Conservation (phyloP, 2,888 invertebrate species). For the Plebejus melissa region DNA sequence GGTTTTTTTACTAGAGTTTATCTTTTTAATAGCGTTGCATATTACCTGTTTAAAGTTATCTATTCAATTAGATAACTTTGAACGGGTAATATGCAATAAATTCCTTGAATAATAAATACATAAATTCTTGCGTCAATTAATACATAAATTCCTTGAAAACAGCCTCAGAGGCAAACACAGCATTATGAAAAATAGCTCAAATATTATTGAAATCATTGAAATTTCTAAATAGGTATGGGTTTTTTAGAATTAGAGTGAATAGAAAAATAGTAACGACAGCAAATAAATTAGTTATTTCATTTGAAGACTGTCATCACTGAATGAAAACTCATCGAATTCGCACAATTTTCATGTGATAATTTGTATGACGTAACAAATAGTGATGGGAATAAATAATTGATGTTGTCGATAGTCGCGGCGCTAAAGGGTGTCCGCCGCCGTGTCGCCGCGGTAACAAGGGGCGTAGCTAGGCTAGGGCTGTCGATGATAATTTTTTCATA, state of each 20-base stretch:
- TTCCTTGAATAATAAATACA: no score
- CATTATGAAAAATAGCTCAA: no score
- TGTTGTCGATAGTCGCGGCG: slow-evolving; percentile 40
- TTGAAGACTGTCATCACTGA: not conserved
- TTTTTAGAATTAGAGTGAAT: not conserved
- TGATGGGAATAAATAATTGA: slow-evolving; percentile 41
- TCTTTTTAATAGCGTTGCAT: no score
- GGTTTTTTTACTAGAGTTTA: no score
- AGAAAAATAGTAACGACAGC: not conserved
- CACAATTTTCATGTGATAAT: not conserved
- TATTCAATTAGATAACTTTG: no score
- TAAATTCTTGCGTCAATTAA: no score
- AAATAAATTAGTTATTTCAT: not conserved
- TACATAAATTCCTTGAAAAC: no score
- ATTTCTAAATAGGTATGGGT: not conserved
- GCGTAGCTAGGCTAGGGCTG: slow-evolving; percentile 59
- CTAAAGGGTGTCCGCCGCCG: slow-evolving; percentile 30
- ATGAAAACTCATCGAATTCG: not conserved
- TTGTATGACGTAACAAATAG: slow-evolving; percentile 33
- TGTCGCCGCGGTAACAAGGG: slow-evolving; percentile 68
- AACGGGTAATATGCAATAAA: no score
- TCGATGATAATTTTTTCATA: slow-evolving; percentile 16
- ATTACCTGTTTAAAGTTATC: no score
- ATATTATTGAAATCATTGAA: no score
- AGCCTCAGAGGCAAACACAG: no score